phyloP scores from a whole-genome alignment of 2,888 invertebrate species.

The Malthinus flaveolus region DNA sequence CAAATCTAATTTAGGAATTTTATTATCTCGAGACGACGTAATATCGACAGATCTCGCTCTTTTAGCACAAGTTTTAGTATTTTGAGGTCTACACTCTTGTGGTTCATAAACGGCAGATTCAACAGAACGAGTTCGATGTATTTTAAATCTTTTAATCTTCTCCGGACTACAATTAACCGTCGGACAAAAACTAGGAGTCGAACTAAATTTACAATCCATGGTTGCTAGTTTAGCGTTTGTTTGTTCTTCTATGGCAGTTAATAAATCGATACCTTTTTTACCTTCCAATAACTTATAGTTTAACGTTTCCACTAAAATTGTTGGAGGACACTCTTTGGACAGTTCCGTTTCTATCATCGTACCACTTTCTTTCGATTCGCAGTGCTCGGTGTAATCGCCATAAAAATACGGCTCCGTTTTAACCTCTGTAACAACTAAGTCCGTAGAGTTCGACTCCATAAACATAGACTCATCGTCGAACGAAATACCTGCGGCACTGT shows the following conservation, averaged over 20 bases:
- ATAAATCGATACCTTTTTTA: constrained; percentile 46
- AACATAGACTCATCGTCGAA: too few relatives aligned
- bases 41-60: constrained; percentile 46
- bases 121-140: constrained; percentile 45
- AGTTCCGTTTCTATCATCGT: constrained; percentile 19
- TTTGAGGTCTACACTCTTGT: constrained; percentile 28
- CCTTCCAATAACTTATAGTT: constrained; percentile 44
- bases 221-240: constrained; percentile 41
- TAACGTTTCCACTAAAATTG: constrained; percentile 40
- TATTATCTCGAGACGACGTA: constrained; percentile 34
- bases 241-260: constrained; percentile 47
- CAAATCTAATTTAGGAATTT: constrained; percentile 24
- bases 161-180: constrained; percentile 16
- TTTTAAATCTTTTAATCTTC: constrained; percentile 37
- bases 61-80: constrained; percentile 40
- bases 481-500: too few relatives aligned
- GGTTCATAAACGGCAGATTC: constrained; percentile 34
- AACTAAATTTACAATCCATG: constrained; percentile 35
- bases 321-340: constrained; percentile 5
- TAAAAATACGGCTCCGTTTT: too few relatives aligned
- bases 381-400: too few relatives aligned
- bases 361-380: constrained; percentile 1
- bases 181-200: constrained; percentile 42
- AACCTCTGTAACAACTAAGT: too few relatives aligned
- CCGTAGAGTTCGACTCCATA: too few relatives aligned